These are phyloP conservation scores for Eidolon helvum DNA, from an alignment of 2,113 vertebrate genomes.

Conservation along the genomic window DNA sequence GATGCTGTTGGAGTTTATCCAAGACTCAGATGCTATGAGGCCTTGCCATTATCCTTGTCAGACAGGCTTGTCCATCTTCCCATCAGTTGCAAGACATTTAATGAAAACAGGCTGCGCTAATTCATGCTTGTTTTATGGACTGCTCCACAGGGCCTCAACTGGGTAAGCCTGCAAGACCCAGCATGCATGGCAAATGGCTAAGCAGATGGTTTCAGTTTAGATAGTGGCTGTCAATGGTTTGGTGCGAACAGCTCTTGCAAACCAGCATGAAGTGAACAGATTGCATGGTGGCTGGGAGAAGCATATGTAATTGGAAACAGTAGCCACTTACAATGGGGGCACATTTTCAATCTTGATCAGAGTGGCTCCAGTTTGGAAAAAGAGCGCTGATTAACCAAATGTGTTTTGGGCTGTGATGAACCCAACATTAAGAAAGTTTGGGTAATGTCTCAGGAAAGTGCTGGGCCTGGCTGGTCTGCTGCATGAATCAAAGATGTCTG, in stretches of 20 bases:
- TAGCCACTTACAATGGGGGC: constrained; percentile 66
- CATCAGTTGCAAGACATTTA: constrained; percentile 74
- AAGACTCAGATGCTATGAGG: constrained; percentile 62
- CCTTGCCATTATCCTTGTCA: constrained; percentile 61
- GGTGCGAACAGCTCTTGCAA: constrained; percentile 60
- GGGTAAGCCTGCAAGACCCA: constrained; percentile 65
- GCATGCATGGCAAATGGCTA: constrained; percentile 72
- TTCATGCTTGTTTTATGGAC: constrained; percentile 75
- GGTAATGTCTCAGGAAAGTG: constrained; percentile 4
- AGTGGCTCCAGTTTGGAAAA: constrained; percentile 46
- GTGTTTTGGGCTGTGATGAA: constrained; percentile 55
- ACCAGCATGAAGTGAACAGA: constrained; percentile 56
- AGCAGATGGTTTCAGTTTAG: constrained; percentile 72
- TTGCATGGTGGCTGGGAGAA: constrained; percentile 72
- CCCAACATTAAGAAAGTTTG: constrained; percentile 46
- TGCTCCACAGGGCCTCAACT: constrained; percentile 66
- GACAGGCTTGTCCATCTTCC: constrained; percentile 74
- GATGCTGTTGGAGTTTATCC: constrained; percentile 48
- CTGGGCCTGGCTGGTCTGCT: background rate
- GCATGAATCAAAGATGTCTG: background rate
- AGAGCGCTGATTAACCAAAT: constrained; percentile 65
- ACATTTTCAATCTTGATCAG: constrained; percentile 61
- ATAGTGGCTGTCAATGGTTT: constrained; percentile 70
- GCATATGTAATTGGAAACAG: constrained; percentile 70
- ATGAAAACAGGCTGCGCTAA: constrained; percentile 76